Percentiles rank a stretch among this genome's conserved stretches.
phyloP scores from a whole-genome alignment of 2,888 invertebrate species.

The Reticulitermes lucifugus region DNA sequence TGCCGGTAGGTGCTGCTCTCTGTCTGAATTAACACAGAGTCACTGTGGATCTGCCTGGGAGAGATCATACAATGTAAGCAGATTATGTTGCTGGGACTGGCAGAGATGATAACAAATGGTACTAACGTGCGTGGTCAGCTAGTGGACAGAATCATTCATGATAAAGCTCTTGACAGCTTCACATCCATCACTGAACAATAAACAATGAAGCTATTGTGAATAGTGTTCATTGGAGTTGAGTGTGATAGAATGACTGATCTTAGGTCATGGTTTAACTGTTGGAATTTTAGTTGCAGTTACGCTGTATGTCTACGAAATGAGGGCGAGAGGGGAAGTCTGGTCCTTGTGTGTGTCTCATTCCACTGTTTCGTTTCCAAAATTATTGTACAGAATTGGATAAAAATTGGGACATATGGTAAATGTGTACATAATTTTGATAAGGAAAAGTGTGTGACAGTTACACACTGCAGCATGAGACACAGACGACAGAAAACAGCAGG shows the following conservation, averaged over 20 bases:
- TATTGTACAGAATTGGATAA: too few relatives aligned
- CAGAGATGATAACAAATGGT: background rate
- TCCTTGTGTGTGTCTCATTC: too few relatives aligned
- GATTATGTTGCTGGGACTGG: background rate
- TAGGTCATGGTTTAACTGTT: background rate
- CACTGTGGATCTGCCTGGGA: background rate
- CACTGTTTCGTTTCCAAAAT: too few relatives aligned
- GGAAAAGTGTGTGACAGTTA: too few relatives aligned
- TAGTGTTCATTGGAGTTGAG: background rate
- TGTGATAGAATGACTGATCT: background rate
- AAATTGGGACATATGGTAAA: too few relatives aligned
- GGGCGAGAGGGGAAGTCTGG: too few relatives aligned
- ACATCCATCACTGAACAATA: conserved; percentile 22
- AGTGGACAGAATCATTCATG: conserved; percentile 2
- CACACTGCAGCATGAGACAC: too few relatives aligned
- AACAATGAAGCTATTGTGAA: conserved; percentile 11
- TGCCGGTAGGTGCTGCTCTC: background rate
- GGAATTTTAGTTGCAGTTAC: too few relatives aligned
- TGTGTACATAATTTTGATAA: too few relatives aligned
- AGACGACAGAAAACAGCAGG: too few relatives aligned
- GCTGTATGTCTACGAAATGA: too few relatives aligned
- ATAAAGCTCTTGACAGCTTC: conserved; percentile 5
- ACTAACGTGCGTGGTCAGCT: background rate
- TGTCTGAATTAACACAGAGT: background rate
- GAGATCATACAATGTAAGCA: background rate